Evolutionary conservation across 2,797 vertebrate species (phyloP), one percentile per base, ranked within the genome.

Genomic region (Melanotaenia trifasciata): DNA sequence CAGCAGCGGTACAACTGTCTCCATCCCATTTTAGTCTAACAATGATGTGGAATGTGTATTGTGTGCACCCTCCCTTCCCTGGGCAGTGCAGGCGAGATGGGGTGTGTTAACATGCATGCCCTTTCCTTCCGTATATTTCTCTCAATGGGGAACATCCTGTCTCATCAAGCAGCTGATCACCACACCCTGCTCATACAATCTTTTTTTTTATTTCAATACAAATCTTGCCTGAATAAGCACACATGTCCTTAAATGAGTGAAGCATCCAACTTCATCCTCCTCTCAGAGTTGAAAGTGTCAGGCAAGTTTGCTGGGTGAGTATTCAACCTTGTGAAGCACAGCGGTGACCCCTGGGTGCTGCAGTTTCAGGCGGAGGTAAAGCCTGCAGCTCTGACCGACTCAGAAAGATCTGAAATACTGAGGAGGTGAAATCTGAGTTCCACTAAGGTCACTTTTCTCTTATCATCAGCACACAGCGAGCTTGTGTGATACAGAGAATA

Each of bases 351-450:
- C 80, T 74, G 85, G 69, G 9, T 66, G 30, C 64, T 72, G 84
- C 68, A 36, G 77, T 12, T 57, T 62, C 36, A 57, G 45, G 59
- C 61, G 64, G 65, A 68, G 77, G 79, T 66, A 76, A 61, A 72
- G 63, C 50, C 72, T 43, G 79, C 80, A 67, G 73, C 82, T 66
- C 76, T 30, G 7, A 61, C 72, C 11, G 84, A 81, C 83, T 87
- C 78, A n/a, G 47, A 74, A 50, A 77, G 79, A 85, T 66, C 79
- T 9, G 33, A 86, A 93, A 84, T 85, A 92, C 92, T 86, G 92
- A 92, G 85, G 89, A 90, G 87, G 91, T 90, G 92, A 93, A 93
- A 93, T 91, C 74, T 40, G 92, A 93, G 89, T 91, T 90, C 74
- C 64, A 58, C 72, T 74, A 16, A 81, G 90, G 89, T 90, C 84